Base-by-base conservation (phyloP, 2,113 vertebrate genomes). In the Actenoides lindsayi region DNA sequence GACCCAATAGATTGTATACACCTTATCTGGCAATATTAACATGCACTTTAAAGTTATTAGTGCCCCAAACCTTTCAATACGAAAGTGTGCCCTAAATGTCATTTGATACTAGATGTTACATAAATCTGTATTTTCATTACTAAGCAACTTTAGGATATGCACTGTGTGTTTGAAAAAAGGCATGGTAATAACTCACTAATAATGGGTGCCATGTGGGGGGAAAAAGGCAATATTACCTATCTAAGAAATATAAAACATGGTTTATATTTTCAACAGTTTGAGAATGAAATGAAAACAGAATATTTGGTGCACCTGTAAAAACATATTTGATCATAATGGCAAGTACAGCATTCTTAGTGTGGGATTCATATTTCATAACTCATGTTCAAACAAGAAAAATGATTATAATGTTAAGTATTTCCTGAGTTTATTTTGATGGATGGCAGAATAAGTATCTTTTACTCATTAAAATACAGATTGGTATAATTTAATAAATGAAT, bases 271-370 rank as follows among this genome's bases (percentile, higher is more conserved):
- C 98, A 98, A 97, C 98, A 97, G 98, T 98, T 97, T 97, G 96
- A 97, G 98, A 98, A 94, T 98, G 97, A 98, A 98, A 98, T 98
- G 97, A 98, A 98, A 98, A 97, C 97, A 94, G 98, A 98, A 98
- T 98, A 98, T 98, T 98, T 98, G 97, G 97, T 97, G 98, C 98
- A 99, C 98, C 98, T 99, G 98, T 99, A 98, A 98, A 99, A 99
- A 99, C 98, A 99, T 97, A 98, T 98, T 98, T 98, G 98, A 98
- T 98, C 98, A 98, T 98, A 98, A 98, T 98, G 98, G 98, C 97
- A 98, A 98, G 98, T 97, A 97, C 96, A 97, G 96, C 98, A 97
- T 98, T 98, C 98, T 98, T 98, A 96, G 96, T 98, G 97, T 62
- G 79, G 98, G 98, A 98, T 98, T 98, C 98, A 98, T 98, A 98